Base-by-base conservation (phyloP, 2,113 vertebrate genomes). In the Paraplagusia blochii region DNA sequence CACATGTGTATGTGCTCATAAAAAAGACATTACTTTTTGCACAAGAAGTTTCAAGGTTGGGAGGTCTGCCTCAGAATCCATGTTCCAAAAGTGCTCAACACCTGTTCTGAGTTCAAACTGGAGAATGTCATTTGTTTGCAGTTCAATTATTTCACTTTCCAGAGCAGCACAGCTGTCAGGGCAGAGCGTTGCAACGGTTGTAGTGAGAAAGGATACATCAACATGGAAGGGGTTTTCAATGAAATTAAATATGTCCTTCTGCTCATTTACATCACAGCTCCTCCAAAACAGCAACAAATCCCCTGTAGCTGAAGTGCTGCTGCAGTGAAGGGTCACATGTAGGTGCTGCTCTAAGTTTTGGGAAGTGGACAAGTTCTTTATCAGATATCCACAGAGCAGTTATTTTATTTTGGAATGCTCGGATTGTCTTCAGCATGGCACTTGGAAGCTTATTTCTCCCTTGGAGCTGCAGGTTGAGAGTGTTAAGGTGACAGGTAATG, bases 231-330 rank as follows among this genome's bases (percentile, higher is more conserved):
- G n/a, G n/a, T n/a, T n/a, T n/a, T n/a, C n/a, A n/a, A n/a, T n/a
- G n/a, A n/a, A n/a, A n/a, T n/a, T n/a, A n/a, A n/a, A n/a, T n/a
- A n/a, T n/a, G n/a, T n/a, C n/a, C n/a, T n/a, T n/a, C n/a, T n/a
- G n/a, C n/a, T n/a, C n/a, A n/a, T n/a, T n/a, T n/a, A n/a, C n/a
- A n/a, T n/a, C n/a, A n/a, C n/a, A 43, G 39, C 9, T 56, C 22
- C 8, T 52, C 33, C 49, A 52, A 52, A 52, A 36, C 49, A 11
- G 35, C 33, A 35, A 35, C 49, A 52, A 52, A 52, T 10, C 49
- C 34, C 16, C 33, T 52, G 49, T 36, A 16, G 14, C 34, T 35
- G 33, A 52, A 36, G 49, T 52, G 33, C n/a, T 52, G 49, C 44
- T 16, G n/a, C 44, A 45, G 14, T 8, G 43, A 19, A 18, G n/a